A percentile compares a stretch with the other conserved stretches of the same genome.
These are phyloP conservation scores for Neotoma lepida DNA, from an alignment of 2,113 vertebrate species.

Conservation along the genomic window DNA sequence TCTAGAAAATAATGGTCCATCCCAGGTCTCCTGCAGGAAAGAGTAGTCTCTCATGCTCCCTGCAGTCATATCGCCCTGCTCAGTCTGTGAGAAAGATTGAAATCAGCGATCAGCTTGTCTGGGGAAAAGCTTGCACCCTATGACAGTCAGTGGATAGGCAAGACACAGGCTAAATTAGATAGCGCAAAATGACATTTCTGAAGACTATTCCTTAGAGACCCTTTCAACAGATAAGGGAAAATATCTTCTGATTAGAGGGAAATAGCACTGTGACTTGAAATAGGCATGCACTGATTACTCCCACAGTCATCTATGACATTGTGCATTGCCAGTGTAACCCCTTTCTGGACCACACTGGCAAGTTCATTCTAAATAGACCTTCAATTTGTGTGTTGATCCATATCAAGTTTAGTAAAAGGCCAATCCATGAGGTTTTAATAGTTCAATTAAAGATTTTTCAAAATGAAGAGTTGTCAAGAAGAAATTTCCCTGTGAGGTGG, in stretches of 20 bases:
- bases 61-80: background rate
- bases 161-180: background rate
- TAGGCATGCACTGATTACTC: background rate
- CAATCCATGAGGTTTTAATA: background rate
- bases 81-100: background rate
- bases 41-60: background rate
- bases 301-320: background rate
- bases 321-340: background rate
- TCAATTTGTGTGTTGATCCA: background rate
- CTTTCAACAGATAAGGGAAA: conserved; percentile 1
- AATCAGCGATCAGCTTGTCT: background rate
- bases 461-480: background rate
- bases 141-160: background rate
- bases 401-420: background rate
- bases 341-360: background rate
- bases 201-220: background rate
- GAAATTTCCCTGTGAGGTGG: conserved; percentile 10
- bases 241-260: background rate
- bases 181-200: conserved; percentile 22
- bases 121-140: background rate
- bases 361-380: conserved; percentile 44
- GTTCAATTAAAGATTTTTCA: conserved; percentile 40
- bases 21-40: background rate
- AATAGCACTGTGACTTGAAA: background rate
- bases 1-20: background rate